A percentile compares a stretch with the other conserved stretches of the same genome.
phyloP scores from a whole-genome alignment of 2,888 invertebrate genomes.

The Sympetrum striolatum region DNA sequence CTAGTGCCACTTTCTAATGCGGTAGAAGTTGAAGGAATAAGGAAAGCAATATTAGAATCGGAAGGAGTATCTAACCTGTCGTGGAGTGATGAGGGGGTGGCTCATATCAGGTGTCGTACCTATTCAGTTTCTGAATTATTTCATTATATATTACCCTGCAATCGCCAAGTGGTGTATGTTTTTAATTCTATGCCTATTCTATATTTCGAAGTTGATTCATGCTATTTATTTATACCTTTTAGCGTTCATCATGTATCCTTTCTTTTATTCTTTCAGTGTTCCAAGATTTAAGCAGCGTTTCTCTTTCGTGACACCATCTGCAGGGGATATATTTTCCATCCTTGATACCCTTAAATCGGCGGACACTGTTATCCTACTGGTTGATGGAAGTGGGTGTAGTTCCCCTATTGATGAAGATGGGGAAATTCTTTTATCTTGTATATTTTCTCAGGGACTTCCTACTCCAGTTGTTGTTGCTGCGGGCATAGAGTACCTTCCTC shows the following conservation, averaged over 20 bases:
- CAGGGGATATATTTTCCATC: constrained; percentile 75
- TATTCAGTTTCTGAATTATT: background rate
- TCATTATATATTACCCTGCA: too few species aligned
- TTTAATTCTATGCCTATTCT: too few species aligned
- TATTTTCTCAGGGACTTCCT: constrained; percentile 84
- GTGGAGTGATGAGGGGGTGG: constrained; percentile 70
- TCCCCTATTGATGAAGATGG: constrained; percentile 76
- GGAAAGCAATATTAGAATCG: constrained; percentile 73
- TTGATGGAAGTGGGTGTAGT: constrained; percentile 72
- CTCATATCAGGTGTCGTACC: constrained; percentile 76
- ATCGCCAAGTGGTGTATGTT: too few species aligned
- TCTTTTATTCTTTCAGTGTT: constrained; percentile 64
- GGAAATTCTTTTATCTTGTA: constrained; percentile 75
- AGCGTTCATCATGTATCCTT: background rate
- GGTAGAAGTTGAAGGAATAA: constrained; percentile 70
- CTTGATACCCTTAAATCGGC: constrained; percentile 87
- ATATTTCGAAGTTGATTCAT: too few species aligned
- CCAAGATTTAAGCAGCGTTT: constrained; percentile 90
- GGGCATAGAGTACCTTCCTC: constrained; percentile 75
- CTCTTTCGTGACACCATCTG: constrained; percentile 77
- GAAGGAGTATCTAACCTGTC: constrained; percentile 75
- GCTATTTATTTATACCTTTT: too few species aligned
- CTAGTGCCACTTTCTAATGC: constrained; percentile 69
- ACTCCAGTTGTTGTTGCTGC: constrained; percentile 77
- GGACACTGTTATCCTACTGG: constrained; percentile 81